These are phyloP conservation scores for Chelon labrosus DNA, from an alignment of 2,797 vertebrate genomes.

Conservation along the genomic window DNA sequence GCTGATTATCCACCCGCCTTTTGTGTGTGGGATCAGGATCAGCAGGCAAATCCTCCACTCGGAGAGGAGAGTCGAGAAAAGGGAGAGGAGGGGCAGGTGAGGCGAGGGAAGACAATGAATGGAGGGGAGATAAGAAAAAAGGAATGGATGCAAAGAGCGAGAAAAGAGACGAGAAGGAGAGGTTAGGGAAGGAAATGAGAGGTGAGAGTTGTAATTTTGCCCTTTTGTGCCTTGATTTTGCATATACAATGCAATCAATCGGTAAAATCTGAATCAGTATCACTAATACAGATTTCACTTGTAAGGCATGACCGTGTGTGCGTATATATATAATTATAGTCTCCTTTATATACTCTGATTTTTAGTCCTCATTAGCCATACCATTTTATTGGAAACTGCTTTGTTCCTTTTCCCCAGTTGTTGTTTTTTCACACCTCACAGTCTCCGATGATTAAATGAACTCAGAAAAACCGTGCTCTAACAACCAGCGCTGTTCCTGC, in stretches of 20 bases:
- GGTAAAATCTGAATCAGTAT: constrained; percentile 6
- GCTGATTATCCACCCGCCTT: constrained; percentile 74
- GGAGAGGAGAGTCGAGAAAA: constrained; percentile 40
- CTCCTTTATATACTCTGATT: constrained; percentile 38
- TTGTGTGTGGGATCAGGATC: constrained; percentile 75
- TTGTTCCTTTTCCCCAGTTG: constrained; percentile 31
- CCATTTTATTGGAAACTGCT: constrained; percentile 46
- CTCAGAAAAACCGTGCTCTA: constrained; percentile 65
- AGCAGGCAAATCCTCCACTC: constrained; percentile 68
- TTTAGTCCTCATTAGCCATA: constrained; percentile 54
- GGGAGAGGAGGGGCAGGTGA: constrained; percentile 43
- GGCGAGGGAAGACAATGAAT: constrained; percentile 36
- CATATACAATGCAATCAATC: constrained; percentile 55
- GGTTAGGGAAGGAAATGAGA: neutral
- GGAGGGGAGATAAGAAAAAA: constrained; percentile 9
- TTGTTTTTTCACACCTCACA: constrained; percentile 43
- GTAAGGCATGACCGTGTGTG: constrained; percentile 35
- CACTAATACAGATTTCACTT: constrained; percentile 17
- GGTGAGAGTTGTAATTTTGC: constrained; percentile 22
- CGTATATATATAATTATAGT: constrained; percentile 33
- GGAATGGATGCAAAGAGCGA: neutral
- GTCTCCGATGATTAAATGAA: constrained; percentile 71
- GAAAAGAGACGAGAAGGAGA: neutral
- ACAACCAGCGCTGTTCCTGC: constrained; percentile 56
- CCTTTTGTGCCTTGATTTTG: constrained; percentile 47